Base-by-base conservation (phyloP, 2,888 invertebrate species). In the Mesorhabditis spiculigera region DNA sequence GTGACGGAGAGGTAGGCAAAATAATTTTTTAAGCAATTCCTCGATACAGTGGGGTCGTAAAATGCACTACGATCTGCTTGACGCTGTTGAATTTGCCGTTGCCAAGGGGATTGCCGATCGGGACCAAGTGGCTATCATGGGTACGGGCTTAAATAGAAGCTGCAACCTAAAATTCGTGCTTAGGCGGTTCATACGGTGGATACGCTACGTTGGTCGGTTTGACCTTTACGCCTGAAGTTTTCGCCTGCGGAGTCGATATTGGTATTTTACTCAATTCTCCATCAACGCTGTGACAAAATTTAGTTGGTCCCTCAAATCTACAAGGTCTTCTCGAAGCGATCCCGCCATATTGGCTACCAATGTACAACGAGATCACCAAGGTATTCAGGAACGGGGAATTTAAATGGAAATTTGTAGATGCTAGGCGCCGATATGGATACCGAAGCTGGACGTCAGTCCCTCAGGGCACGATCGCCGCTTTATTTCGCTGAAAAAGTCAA, bases 51-150 rank as follows among this genome's bases (percentile, higher is more conserved):
- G 85, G 85, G 85, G 84, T 45, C 67, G 82, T 6, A 84, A 84
- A 71, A 85, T 85, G 85, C 85, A 85, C 67, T 79, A 81, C 67
- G 85, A 85, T 66, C 75, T 86, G 10, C 71, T 86, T 44, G 85
- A 86, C 66, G 85, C 81, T 4, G 82, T 84, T 44, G 82, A 85
- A 63, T 85, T 82, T 69, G 78, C 80, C 4, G 76, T 82, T 43
- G 74, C 78, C 5, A 79, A 79, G 58, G 82, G 82, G 63, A 80
- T 83, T 63, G 82, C 83, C 42, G 73, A 80, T 66, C 65, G 77
- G 45, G 72, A 75, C 50, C 72, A 77, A 44, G 74, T 83, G 8
- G 83, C 82, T 8, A 79, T 83, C 45, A 80, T 84, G 78, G 83
- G 83, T 58, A 63, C 4, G 10, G 58, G 58, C 58, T 50, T 10